phyloP scores from a whole-genome alignment of 2,888 invertebrate genomes.

The Dolichopus griseipennis region DNA sequence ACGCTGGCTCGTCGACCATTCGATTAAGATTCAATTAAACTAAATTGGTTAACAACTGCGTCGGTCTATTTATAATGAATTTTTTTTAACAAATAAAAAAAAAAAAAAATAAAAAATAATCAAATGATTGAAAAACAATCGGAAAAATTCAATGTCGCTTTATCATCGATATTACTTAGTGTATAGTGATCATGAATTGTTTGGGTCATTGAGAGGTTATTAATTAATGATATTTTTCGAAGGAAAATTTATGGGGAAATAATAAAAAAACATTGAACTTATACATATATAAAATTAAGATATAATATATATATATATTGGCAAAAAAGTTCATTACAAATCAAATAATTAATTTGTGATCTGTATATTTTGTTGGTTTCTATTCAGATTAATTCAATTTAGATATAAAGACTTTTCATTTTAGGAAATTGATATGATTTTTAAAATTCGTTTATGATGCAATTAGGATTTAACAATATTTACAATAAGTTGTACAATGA shows the following conservation, averaged over 20 bases:
- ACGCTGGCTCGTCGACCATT: constrained; percentile 26
- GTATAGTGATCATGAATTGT: not conserved
- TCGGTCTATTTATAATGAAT: constrained; percentile 7
- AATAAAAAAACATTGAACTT: too few relatives aligned
- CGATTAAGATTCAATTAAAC: constrained; percentile 33
- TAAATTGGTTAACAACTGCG: not conserved
- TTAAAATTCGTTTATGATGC: too few relatives aligned
- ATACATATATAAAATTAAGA: too few relatives aligned
- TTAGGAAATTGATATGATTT: too few relatives aligned
- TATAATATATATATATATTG: too few relatives aligned
- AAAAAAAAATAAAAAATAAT: not conserved
- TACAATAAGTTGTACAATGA: too few relatives aligned
- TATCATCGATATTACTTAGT: not conserved
- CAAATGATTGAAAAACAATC: not conserved
- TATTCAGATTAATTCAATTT: too few relatives aligned
- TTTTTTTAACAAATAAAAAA: not conserved
- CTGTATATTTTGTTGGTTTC: too few relatives aligned
- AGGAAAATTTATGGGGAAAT: not conserved
- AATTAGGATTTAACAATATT: too few relatives aligned
- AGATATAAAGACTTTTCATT: too few relatives aligned
- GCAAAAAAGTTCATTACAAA: too few relatives aligned
- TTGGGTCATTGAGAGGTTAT: not conserved
- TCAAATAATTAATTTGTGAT: too few relatives aligned
- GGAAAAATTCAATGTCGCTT: constrained; percentile 7
- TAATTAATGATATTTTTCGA: not conserved